Evolutionary conservation across 2,888 invertebrate genomes (phyloP).

Genomic region (Drosophila vallismaia): DNA sequence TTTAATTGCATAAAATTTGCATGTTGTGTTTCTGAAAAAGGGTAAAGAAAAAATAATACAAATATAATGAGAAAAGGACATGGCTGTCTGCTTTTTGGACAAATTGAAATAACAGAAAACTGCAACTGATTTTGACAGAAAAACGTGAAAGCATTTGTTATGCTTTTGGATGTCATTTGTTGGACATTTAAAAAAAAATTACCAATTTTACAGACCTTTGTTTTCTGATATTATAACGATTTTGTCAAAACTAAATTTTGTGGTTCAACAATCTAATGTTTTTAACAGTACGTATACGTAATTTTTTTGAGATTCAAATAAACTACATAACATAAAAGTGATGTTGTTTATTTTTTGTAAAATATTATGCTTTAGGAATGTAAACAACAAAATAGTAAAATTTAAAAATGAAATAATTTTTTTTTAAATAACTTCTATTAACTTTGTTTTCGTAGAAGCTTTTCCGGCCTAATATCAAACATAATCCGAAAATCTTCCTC

Average conservation of each 20-base stretch:
- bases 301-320: background rate
- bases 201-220: background rate
- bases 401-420: background rate
- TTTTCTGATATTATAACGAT: background rate
- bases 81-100: background rate
- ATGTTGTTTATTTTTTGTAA: too few species aligned
- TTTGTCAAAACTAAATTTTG: background rate
- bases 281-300: background rate
- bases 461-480: too few species aligned
- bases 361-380: background rate
- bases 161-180: constrained; percentile 3
- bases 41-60: constrained; percentile 2
- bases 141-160: constrained; percentile 10
- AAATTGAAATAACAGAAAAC: constrained; percentile 11
- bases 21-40: constrained; percentile 2
- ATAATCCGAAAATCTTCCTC: too few species aligned
- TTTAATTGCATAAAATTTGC: constrained; percentile 12
- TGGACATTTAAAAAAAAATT: constrained; percentile 10
- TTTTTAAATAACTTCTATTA: background rate
- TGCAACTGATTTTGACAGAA: constrained; percentile 2
- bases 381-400: background rate
- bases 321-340: background rate
- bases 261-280: background rate
- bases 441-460: background rate
- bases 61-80: constrained; percentile 12